These are phyloP conservation scores for Spodoptera frugiperda DNA, from an alignment of 1,140 invertebrate species.

Conservation along the genomic window DNA sequence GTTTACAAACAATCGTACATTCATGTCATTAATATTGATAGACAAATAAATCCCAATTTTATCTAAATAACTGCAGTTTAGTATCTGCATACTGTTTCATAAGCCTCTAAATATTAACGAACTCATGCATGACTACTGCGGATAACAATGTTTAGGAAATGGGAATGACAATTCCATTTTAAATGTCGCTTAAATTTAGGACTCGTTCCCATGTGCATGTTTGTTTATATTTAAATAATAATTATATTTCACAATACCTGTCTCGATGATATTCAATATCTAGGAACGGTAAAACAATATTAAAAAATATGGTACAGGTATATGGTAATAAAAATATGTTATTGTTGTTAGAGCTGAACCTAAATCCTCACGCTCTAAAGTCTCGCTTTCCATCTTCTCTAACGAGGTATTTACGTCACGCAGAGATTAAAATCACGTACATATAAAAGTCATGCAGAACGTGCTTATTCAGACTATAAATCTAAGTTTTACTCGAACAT, in stretches of 20 bases:
- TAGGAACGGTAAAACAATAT: too few species aligned
- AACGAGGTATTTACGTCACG: too few species aligned
- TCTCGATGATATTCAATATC: too few species aligned
- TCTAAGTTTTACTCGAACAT: not conserved
- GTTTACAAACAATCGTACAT: too few species aligned
- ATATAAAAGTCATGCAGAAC: not conserved
- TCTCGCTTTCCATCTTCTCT: too few species aligned
- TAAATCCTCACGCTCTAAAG: too few species aligned
- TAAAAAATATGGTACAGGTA: too few species aligned
- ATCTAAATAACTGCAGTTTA: too few species aligned
- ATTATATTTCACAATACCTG: not conserved
- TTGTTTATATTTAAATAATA: not conserved
- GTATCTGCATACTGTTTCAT: not conserved
- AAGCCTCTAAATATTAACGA: conserved; percentile 1
- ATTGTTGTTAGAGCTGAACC: too few species aligned
- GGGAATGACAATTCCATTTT: not conserved
- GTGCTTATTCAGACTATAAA: conserved; percentile 1
- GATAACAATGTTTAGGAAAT: conserved; percentile 2
- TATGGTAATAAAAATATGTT: too few species aligned
- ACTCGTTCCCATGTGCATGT: not conserved
- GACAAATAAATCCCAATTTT: too few species aligned
- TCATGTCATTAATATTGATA: too few species aligned
- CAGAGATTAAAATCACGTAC: not conserved
- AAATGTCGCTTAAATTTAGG: conserved; percentile 10
- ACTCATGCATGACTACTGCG: conserved; percentile 7